Evolutionary conservation across 2,113 vertebrate species (phyloP).

Genomic region (Ivindomyrus marchei): DNA sequence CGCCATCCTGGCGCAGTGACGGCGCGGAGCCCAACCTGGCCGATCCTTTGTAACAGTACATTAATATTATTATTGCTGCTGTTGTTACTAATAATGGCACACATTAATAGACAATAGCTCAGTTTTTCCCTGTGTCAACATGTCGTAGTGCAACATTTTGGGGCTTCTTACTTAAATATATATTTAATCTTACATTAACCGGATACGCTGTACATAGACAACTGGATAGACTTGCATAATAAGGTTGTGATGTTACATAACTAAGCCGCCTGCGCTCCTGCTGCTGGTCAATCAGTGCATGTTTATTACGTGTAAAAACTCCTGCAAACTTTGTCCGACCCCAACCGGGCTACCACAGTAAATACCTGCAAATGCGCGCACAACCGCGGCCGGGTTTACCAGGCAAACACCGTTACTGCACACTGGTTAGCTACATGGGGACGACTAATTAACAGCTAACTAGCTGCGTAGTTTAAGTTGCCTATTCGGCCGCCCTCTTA

Average conservation of each 20-base stretch:
- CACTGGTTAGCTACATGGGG: neutral
- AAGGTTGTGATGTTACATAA: neutral
- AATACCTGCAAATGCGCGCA: neutral
- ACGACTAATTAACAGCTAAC: neutral
- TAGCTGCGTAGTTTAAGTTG: neutral
- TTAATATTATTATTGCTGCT: neutral
- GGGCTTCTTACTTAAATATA: neutral
- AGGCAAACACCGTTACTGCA: neutral
- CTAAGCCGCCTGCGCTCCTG: neutral
- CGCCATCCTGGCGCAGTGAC: slow-evolving; percentile 54
- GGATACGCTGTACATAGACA: neutral
- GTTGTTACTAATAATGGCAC: neutral
- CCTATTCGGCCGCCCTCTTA: neutral
- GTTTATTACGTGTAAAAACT: neutral
- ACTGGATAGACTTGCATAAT: neutral
- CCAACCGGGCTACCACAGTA: neutral
- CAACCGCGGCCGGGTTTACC: neutral
- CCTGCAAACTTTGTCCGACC: neutral
- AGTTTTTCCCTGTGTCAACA: neutral
- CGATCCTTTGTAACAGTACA: neutral
- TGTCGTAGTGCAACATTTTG: neutral
- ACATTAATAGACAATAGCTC: neutral
- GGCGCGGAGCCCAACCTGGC: neutral
- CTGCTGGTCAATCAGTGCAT: neutral
- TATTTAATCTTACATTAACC: neutral